A percentile compares a stretch with the other conserved stretches of the same genome.
Conservation (phyloP, 1,140 invertebrate species). For the Formica selysi region DNA sequence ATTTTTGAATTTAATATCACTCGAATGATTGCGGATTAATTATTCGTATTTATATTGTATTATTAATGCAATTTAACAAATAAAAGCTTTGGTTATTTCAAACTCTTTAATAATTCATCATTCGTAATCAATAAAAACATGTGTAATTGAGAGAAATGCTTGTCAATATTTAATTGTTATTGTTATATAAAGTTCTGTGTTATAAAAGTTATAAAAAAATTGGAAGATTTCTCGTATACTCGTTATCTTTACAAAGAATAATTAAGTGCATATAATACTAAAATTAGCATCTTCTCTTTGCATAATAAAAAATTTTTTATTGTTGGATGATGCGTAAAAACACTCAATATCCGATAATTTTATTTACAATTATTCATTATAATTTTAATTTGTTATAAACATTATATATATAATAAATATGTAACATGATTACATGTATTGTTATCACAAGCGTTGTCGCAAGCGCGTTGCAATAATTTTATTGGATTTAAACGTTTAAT, state of each 20-base stretch:
- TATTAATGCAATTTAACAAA: not conserved
- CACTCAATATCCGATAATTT: not conserved
- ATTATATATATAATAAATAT: conserved; percentile 11
- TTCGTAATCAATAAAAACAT: conserved; percentile 26
- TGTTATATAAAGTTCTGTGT: not conserved
- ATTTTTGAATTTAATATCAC: not conserved
- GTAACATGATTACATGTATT: conserved; percentile 15
- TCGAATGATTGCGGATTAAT: conserved; percentile 14
- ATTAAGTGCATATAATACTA: not conserved
- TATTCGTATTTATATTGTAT: conserved; percentile 4
- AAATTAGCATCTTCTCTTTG: not conserved
- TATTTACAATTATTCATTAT: not conserved
- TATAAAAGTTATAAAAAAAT: no score
- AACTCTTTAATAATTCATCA: conserved; percentile 11
- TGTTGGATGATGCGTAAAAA: not conserved
- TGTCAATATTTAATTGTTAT: conserved; percentile 4
- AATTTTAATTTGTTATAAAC: conserved; percentile 2
- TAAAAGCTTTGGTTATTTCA: conserved; percentile 33
- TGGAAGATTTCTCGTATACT: not conserved
- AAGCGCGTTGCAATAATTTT: conserved; percentile 26
- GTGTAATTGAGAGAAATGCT: conserved; percentile 1
- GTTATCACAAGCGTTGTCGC: conserved; percentile 5
- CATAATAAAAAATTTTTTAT: not conserved
- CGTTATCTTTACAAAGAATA: not conserved
- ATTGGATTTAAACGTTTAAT: conserved; percentile 47